These are phyloP conservation scores for Helicoverpa zea DNA, from an alignment of 1,140 invertebrate genomes.

Conservation along the genomic window DNA sequence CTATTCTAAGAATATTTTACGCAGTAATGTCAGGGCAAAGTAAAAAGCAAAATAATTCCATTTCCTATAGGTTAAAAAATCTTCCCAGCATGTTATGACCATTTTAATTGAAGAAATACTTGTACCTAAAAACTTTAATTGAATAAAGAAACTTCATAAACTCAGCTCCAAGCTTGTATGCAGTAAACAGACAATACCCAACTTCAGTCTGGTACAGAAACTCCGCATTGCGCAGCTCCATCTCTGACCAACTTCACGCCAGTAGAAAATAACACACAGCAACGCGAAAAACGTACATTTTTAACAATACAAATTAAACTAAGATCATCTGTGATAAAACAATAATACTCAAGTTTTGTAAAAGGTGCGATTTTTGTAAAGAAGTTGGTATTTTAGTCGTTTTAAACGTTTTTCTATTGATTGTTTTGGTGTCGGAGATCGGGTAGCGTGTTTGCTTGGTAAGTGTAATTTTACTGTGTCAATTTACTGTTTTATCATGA, in stretches of 20 bases:
- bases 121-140: conserved; percentile 6
- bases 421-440: conserved; percentile 27
- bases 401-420: conserved; percentile 24
- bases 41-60: too few relatives aligned
- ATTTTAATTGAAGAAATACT: conserved; percentile 26
- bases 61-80: too few relatives aligned
- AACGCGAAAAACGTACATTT: conserved; percentile 43
- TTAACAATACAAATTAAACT: conserved; percentile 29
- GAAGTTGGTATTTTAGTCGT: neutral
- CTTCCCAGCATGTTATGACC: too few relatives aligned
- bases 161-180: conserved; percentile 46
- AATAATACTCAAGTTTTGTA: conserved; percentile 29
- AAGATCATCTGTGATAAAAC: conserved; percentile 41
- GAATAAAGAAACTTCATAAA: too few relatives aligned
- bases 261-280: conserved; percentile 62
- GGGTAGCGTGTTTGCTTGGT: conserved; percentile 24
- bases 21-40: too few relatives aligned
- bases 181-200: conserved; percentile 47
- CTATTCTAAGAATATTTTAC: too few relatives aligned
- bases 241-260: conserved; percentile 64
- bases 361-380: neutral
- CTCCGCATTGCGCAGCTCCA: conserved; percentile 74
- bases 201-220: conserved; percentile 58
- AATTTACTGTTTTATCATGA: neutral
- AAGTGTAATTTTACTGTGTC: neutral